These are phyloP conservation scores for Aurelia sp. DNA, from an alignment of 30 jellyfish, hydroid and myxozoan species.

Conservation along the genomic window DNA sequence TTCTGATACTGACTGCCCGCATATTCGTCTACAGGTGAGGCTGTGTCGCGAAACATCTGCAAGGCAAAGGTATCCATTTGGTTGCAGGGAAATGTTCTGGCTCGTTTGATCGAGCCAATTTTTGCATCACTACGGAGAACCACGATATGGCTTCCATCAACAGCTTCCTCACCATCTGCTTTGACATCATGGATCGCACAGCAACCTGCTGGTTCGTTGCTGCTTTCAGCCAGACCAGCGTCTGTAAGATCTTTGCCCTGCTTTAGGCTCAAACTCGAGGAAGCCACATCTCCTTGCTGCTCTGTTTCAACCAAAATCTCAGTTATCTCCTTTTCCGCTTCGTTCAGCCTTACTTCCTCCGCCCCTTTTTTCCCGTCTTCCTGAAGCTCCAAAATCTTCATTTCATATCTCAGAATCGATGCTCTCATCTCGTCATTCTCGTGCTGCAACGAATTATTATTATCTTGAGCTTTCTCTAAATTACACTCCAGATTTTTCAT, in stretches of 20 bases:
- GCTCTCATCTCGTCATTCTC: constrained; percentile 61
- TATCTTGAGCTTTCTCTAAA: constrained; percentile 50
- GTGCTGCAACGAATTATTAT: constrained; percentile 26
- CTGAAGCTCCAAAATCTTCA: constrained; percentile 24
- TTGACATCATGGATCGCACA: not conserved
- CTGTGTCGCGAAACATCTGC: constrained; percentile 14
- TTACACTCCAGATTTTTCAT: constrained; percentile 30
- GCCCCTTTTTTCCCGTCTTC: not conserved
- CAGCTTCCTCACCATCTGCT: not conserved
- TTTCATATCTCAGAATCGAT: constrained; percentile 43
- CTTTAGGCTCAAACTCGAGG: not conserved
- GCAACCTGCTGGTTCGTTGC: too few species aligned
- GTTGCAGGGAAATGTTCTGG: constrained; percentile 49
- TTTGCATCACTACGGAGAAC: constrained; percentile 28
- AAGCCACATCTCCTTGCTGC: not conserved
- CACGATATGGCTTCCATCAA: not conserved
- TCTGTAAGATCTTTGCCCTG: not conserved
- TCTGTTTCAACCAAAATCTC: not conserved
- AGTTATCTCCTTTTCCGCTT: not conserved
- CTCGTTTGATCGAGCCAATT: constrained; percentile 12
- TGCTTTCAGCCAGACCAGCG: not conserved
- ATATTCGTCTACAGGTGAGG: constrained; percentile 31
- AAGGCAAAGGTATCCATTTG: constrained; percentile 22
- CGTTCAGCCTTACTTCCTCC: not conserved
- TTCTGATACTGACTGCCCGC: constrained; percentile 70